Base-by-base conservation (phyloP, 2,113 vertebrate genomes). In the Nibea albiflora region DNA sequence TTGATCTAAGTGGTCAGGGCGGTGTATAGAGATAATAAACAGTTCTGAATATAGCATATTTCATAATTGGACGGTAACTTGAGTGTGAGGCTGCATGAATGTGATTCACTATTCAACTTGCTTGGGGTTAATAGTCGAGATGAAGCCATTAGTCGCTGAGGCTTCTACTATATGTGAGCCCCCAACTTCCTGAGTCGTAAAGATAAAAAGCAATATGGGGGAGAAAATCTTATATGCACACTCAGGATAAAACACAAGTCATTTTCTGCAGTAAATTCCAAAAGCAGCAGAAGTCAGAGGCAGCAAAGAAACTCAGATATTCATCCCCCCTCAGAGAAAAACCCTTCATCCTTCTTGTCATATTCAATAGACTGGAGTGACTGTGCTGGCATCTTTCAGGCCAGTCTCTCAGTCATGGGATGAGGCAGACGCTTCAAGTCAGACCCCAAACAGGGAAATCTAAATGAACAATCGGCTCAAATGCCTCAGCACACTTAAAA, bases 181-280 rank as follows among this genome's bases (percentile, higher is more conserved):
- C 19, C 14, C 42, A 5, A 5, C 77, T 73, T 75, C 46, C 22
- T 9, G 65, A 78, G 28, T 69, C 58, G 71, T 85, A 78, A 63
- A 87, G 53, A 85, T 90, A 76, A 71, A 66, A 78, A 57, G 73
- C 0, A 3, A 77, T 72, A 65, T 17, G 76, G 53, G 35, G 52
- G 49, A 62, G 54, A 50, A 49, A 81, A 76, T 82, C 53, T 31
- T 49, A 78, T 52, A 56, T 78, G 64, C 65, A 71, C 70, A 50
- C 49, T 81, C 39, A 52, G 65, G 65, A 77, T 73, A 74, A 79
- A 74, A 56, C 70, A 72, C 39, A 77, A 71, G 20, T 47, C 11
- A 9, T 66, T 65, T 75, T 80, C n/a, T 57, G 26, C 64, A 17
- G 52, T 58, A 71, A 65, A 79, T 78, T 73, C 73, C 47, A 42